Percentiles rank a stretch among this genome's conserved stretches.
These are phyloP conservation scores for Pocillopora damicornis DNA, from an alignment of 64 coral and sea anemone species.

Conservation along the genomic window DNA sequence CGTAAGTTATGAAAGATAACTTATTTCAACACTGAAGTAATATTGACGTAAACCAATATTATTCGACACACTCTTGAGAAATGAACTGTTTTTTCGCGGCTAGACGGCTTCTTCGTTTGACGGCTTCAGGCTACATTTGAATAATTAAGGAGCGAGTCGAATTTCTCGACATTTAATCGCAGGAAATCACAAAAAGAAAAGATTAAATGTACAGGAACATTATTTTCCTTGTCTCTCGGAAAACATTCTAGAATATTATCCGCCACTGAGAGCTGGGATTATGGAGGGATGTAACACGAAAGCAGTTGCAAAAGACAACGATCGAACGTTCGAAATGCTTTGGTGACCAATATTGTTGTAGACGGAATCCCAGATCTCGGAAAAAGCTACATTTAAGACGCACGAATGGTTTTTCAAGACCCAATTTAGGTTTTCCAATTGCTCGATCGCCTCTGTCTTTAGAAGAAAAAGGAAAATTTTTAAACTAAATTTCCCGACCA, in stretches of 20 bases:
- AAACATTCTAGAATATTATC: not conserved
- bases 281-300: not conserved
- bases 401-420: too few relatives aligned
- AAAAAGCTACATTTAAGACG: too few relatives aligned
- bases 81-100: too few relatives aligned
- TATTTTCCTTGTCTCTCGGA: not conserved
- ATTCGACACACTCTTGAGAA: not conserved
- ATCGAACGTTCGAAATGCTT: not conserved
- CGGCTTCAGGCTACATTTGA: not conserved
- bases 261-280: not conserved
- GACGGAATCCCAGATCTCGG: too few relatives aligned
- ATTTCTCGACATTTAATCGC: conserved; percentile 10
- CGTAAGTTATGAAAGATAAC: too few relatives aligned
- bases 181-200: not conserved
- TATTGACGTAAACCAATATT: not conserved
- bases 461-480: too few relatives aligned
- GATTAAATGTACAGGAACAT: not conserved
- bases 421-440: too few relatives aligned
- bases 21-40: too few relatives aligned
- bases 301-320: not conserved
- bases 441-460: too few relatives aligned
- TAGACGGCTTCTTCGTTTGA: not conserved
- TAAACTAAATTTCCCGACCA: too few relatives aligned
- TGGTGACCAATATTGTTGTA: not conserved
- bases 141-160: not conserved